These are phyloP conservation scores for Drosophila picticornis DNA, from an alignment of 2,888 invertebrate genomes.

Conservation along the genomic window DNA sequence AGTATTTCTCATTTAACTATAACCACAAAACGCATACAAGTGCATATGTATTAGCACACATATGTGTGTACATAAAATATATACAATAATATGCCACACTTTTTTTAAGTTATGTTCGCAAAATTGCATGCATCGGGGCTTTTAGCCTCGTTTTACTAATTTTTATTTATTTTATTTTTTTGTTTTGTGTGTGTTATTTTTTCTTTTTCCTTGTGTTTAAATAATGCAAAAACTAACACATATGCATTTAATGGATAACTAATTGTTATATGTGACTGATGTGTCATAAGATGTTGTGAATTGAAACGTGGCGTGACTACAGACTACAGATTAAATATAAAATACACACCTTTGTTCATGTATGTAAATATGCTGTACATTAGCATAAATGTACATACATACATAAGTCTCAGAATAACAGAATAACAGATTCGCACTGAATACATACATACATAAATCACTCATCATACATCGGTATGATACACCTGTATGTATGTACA, in stretches of 20 bases:
- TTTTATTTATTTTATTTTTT: not conserved
- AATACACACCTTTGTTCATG: not conserved
- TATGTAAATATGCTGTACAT: not conserved
- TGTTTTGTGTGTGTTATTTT: constrained; percentile 7
- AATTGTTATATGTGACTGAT: constrained; percentile 10
- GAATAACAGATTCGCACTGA: not conserved
- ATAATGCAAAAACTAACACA: constrained; percentile 13
- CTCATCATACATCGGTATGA: too few relatives aligned
- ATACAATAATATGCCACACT: constrained; percentile 8
- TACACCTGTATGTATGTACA: not conserved
- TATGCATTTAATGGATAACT: constrained; percentile 13
- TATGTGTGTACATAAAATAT: constrained; percentile 4
- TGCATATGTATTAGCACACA: not conserved
- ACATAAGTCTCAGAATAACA: not conserved
- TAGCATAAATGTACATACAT: not conserved
- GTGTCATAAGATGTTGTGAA: constrained; percentile 21
- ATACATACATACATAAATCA: not conserved
- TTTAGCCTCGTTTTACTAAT: constrained; percentile 35
- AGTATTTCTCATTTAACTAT: not conserved
- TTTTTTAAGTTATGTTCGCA: constrained; percentile 4
- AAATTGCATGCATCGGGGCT: constrained; percentile 23
- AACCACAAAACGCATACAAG: not conserved
- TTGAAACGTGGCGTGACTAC: constrained; percentile 3
- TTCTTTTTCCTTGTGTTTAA: constrained; percentile 20
- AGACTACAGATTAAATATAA: not conserved